Base-by-base conservation (phyloP, 2,888 invertebrate species). In the Resseliella maxima region DNA sequence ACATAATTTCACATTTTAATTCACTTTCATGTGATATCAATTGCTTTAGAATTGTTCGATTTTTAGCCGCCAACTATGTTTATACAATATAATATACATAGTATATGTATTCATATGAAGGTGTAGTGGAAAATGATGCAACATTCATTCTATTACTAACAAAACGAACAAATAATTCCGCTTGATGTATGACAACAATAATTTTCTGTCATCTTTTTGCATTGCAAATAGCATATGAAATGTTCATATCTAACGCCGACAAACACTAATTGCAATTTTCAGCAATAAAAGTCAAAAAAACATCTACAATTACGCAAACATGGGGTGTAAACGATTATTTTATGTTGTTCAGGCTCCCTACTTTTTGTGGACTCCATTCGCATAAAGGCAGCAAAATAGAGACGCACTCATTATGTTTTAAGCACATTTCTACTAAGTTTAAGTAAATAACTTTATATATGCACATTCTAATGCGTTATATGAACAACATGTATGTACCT, bases 251-350 rank as follows among this genome's bases (percentile, higher is more conserved):
- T 31, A 12, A 72, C 31, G 72, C 72, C 72, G 72, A 72, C 72
- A 35, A 72, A 72, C 72, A 72, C 31, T 72, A 72, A 72, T 72
- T 72, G 72, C 31, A 59, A 59, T 59, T 59, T 59, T 59, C 59
- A 59, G 59, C 59, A 72, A 72, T 72, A 72, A 72, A 72, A 24
- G 59, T 59, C 31, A 35, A 72, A 72, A 72, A 72, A 72, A 5
- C 31, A 72, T 72, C 72, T 31, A 72, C 72, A 72, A 31, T 72
- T 72, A 31, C 31, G 72, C 31, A 72, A 31, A 72, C 72, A 31
- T 72, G n/a, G 59, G 59, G 59, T 59, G 59, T 24, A 72, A 31
- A 72, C 72, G 72, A 72, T 31, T 72, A 72, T 59, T 59, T 59
- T 24, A 59, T 59, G 59, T 59, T 59, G 31, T 72, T 72, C 31